These are phyloP conservation scores for Typhlichthys subterraneus DNA, from an alignment of 2,797 vertebrate genomes.

Conservation along the genomic window DNA sequence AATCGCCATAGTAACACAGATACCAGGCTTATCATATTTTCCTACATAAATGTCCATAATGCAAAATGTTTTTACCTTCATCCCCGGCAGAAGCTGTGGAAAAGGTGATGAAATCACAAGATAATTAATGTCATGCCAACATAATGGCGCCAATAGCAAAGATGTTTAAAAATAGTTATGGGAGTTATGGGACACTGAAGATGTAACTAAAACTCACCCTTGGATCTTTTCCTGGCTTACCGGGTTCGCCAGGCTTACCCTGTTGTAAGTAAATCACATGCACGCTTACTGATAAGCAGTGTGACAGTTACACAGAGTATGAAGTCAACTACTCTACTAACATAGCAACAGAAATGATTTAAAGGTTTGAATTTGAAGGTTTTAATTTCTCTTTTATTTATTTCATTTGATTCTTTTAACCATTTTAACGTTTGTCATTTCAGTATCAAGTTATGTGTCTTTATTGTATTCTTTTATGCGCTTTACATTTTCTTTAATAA, in stretches of 20 bases:
- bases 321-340: no score
- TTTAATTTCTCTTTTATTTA: no score
- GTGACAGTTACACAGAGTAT: no score
- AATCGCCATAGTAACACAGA: not conserved
- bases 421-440: no score
- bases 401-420: no score
- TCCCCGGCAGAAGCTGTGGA: slow-evolving; percentile 75
- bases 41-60: not conserved
- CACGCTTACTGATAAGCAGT: not conserved
- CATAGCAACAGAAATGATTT: no score
- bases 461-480: no score
- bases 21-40: no score
- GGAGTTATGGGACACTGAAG: not conserved
- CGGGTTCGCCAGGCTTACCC: slow-evolving; percentile 87
- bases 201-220: slow-evolving; percentile 72
- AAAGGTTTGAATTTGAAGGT: no score
- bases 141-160: slow-evolving; percentile 4
- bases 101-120: slow-evolving; percentile 30
- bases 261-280: slow-evolving; percentile 33
- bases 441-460: no score
- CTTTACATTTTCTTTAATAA: no score
- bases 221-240: slow-evolving; percentile 86
- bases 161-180: not conserved
- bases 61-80: slow-evolving; percentile 71
- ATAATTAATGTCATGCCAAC: slow-evolving; percentile 16